phyloP scores from a whole-genome alignment of 2,113 vertebrate species.

The Gasterosteus nipponicus region DNA sequence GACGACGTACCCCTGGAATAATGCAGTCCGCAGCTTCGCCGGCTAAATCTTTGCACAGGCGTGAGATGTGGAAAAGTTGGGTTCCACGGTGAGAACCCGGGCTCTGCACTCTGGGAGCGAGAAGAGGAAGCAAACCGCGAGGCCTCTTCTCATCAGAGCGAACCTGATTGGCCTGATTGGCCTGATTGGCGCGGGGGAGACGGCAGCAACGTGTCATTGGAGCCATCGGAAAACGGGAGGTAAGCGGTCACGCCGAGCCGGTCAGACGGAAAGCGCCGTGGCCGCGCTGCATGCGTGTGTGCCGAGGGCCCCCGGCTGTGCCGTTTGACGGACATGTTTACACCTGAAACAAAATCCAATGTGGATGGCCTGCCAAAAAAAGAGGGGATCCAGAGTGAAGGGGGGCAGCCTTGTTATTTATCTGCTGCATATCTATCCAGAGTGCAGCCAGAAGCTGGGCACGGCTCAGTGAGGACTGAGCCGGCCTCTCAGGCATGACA shows the following conservation, averaged over 20 bases:
- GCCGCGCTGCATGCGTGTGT: slow-evolving; percentile 35
- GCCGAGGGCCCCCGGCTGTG: slow-evolving; percentile 40
- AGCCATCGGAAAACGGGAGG: slow-evolving; percentile 54
- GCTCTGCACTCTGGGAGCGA: slow-evolving; percentile 25
- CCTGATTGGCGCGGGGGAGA: slow-evolving; percentile 12
- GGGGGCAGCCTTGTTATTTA: slow-evolving; percentile 72
- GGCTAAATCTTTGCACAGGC: slow-evolving; percentile 51
- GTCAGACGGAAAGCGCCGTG: slow-evolving; percentile 58
- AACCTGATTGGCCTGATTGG: slow-evolving; percentile 34
- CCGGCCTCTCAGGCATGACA: slow-evolving; percentile 60
- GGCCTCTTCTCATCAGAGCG: slow-evolving; percentile 43
- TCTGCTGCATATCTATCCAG: slow-evolving; percentile 67
- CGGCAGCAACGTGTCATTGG: slow-evolving; percentile 43
- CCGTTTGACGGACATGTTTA: slow-evolving; percentile 77
- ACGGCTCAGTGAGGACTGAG: slow-evolving; percentile 61
- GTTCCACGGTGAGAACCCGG: slow-evolving; percentile 25
- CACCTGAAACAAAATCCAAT: slow-evolving; percentile 69
- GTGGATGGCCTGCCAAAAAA: slow-evolving; percentile 70
- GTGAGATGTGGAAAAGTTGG: slow-evolving; percentile 47
- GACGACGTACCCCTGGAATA: slow-evolving; percentile 60
- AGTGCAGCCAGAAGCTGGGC: slow-evolving; percentile 66
- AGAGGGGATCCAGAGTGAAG: slow-evolving; percentile 67
- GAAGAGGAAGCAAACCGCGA: slow-evolving; percentile 27
- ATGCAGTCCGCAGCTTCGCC: slow-evolving; percentile 49
- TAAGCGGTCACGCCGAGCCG: slow-evolving; percentile 50